Base-by-base conservation (phyloP, 2,888 invertebrate genomes). In the Drosophila eohydei region DNA sequence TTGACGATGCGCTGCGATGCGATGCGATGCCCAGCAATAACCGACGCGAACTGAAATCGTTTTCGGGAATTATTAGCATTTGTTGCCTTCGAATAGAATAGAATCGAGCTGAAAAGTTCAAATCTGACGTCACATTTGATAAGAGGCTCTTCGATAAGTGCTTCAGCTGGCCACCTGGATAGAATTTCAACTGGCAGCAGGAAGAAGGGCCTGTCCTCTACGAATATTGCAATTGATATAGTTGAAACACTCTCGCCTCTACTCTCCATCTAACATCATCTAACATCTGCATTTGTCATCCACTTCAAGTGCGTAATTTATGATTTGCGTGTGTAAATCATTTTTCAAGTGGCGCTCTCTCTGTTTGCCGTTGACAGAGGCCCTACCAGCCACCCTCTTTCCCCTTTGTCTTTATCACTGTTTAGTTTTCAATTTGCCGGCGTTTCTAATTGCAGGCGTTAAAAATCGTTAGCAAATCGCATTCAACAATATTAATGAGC, bases 321-420 rank as follows among this genome's bases (percentile, higher is more conserved):
- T 89, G 85, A 86, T 86, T 86, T 89, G 65, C 67, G 87, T 72
- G 83, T 83, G 83, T 90, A 86, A 90, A 90, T 90, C 85, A 89
- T 70, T 72, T 82, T 70, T 89, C 68, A 85, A 89, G 89, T 78
- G 43, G 21, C 41, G 44, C 61, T 36, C 14, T 16, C 56, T 28
- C 54, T 48, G 64, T 59, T 60, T 86, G 86, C 58, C 55, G 46
- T 11, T 83, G 83, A 84, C 88, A 87, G 72, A 58, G 36, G 28
- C 65, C 44, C 38, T 16, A 7, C 11, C 11, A 36, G 11, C 41
- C 5, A 3, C 14, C 9, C 9, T 16, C 40, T 34, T 4, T 2
- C 55, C 46, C 46, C 12, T 9, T 3, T 16, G 4, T 46, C 46
- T 16, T 16, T 12, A 46, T 28, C 36, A 36, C 44, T 44, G 74